These are phyloP conservation scores for Telmatherina bonti DNA, from an alignment of 2,797 vertebrate species.

Conservation along the genomic window DNA sequence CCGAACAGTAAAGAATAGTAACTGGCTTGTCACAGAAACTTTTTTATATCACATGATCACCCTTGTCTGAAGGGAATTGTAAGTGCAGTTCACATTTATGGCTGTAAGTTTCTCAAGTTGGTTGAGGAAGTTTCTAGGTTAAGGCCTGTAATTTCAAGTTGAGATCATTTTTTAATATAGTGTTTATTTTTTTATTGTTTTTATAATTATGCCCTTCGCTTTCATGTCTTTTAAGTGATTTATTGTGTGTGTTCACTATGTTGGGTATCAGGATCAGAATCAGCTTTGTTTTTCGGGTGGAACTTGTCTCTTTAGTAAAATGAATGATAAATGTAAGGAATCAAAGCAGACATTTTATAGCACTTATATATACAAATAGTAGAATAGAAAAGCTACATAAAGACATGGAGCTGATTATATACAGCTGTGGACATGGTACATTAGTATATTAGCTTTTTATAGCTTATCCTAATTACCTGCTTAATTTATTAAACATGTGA, in stretches of 20 bases:
- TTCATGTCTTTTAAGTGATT: too few species aligned
- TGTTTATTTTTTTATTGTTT: neutral
- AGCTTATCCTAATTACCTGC: too few species aligned
- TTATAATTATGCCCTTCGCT: neutral
- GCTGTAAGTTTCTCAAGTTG: neutral
- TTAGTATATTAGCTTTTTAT: too few species aligned
- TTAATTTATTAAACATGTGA: too few species aligned
- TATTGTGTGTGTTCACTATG: neutral
- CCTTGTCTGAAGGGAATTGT: neutral
- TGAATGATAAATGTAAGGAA: too few species aligned
- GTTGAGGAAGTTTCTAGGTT: too few species aligned
- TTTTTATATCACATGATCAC: neutral
- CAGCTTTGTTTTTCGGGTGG: too few species aligned
- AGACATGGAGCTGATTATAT: too few species aligned
- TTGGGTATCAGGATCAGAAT: neutral
- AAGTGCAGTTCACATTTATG: neutral
- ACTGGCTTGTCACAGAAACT: neutral
- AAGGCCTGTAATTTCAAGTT: neutral
- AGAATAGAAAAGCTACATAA: too few species aligned
- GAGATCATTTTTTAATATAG: neutral
- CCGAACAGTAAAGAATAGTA: neutral
- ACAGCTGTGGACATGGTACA: too few species aligned
- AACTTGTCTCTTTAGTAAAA: neutral
- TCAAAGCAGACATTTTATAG: too few species aligned
- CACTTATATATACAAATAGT: too few species aligned